These are phyloP conservation scores for Hemithea aestivaria DNA, from an alignment of 2,888 invertebrate genomes.

Conservation along the genomic window DNA sequence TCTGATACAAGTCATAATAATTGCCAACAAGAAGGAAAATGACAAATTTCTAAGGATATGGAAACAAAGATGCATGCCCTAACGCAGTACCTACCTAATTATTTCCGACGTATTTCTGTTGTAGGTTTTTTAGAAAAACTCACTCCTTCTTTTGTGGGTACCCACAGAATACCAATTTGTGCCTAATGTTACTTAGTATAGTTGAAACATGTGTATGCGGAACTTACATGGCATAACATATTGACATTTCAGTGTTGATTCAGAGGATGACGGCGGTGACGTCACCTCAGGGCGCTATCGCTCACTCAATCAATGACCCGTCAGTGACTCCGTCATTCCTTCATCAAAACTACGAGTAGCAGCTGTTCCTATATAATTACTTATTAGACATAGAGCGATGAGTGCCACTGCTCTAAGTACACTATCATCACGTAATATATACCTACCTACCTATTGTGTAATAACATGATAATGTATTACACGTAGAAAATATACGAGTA, in stretches of 20 bases:
- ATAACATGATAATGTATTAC: constrained; percentile 7
- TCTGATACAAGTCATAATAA: too few species aligned
- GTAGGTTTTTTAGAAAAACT: too few species aligned
- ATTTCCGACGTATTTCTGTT: too few species aligned
- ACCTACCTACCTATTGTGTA: constrained; percentile 15
- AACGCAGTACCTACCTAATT: too few species aligned
- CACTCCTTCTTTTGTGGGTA: too few species aligned
- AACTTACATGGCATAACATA: constrained; percentile 34
- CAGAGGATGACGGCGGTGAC: constrained; percentile 37
- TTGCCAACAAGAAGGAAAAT: too few species aligned
- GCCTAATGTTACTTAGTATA: too few species aligned
- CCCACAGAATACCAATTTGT: too few species aligned
- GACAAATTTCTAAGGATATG: too few species aligned
- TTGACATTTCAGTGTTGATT: constrained; percentile 46
- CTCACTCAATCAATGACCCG: constrained; percentile 30
- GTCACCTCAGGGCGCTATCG: constrained; percentile 38
- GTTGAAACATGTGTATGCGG: too few species aligned
- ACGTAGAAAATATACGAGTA: constrained; percentile 16
- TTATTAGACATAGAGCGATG: constrained; percentile 12
- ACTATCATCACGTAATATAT: constrained; percentile 3
- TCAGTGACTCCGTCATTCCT: constrained; percentile 14
- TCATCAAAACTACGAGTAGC: constrained; percentile 15
- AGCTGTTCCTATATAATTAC: constrained; percentile 16
- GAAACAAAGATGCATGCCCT: too few species aligned
- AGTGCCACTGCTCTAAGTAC: constrained; percentile 5